Conservation (phyloP, 2,888 invertebrate species). For the Philereme transversata region DNA sequence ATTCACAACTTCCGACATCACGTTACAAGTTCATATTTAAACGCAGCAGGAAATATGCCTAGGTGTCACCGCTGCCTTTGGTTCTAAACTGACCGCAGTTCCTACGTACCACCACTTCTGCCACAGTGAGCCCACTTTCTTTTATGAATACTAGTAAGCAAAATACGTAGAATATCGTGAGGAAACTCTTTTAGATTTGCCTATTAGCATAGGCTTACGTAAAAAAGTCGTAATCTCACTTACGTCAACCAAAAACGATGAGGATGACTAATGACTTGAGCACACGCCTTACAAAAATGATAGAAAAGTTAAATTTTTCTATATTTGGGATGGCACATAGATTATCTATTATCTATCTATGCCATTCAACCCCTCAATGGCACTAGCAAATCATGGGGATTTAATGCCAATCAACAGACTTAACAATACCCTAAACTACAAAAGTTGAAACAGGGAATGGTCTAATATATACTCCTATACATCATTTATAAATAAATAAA, state of each 20-base stretch:
- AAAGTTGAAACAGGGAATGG: no score
- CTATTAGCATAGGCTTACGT: slow-evolving; percentile 35
- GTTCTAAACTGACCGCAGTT: slow-evolving; percentile 24
- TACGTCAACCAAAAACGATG: slow-evolving; percentile 11
- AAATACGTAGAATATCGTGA: slow-evolving; percentile 26
- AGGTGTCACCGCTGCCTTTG: slow-evolving; percentile 18
- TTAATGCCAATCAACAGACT: no score
- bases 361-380: no score
- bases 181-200: slow-evolving; percentile 30
- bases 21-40: neutral
- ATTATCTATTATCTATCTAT: no score
- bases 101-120: slow-evolving; percentile 23
- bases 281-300: no score
- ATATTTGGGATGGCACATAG: no score
- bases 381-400: no score
- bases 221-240: slow-evolving; percentile 29
- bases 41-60: slow-evolving; percentile 1
- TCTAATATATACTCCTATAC: no score
- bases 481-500: no score
- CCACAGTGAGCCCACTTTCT: slow-evolving; percentile 36
- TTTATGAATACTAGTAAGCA: slow-evolving; percentile 28
- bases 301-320: no score
- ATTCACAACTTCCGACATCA: neutral
- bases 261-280: neutral
- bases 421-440: no score